Evolutionary conservation across 1,140 invertebrate genomes (phyloP).

Genomic region (silkworm (Bombyx mori)): ASM3026992v2 NC_085122.1:1252001-1252500

Average conservation of each 20-base stretch:
- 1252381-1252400: too few relatives aligned
- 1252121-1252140: not conserved
- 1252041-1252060: not conserved
- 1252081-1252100: slow-evolving; percentile 1
- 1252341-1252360: too few relatives aligned
- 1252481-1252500: too few relatives aligned
- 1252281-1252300: too few relatives aligned
- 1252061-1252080: not conserved
- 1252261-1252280: not conserved
- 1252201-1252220: slow-evolving; percentile 56
- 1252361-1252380: too few relatives aligned
- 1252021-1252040: not conserved
- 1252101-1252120: not conserved
- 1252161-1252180: slow-evolving; percentile 74
- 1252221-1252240: slow-evolving; percentile 42
- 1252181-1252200: slow-evolving; percentile 76
- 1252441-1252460: too few relatives aligned
- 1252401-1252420: too few relatives aligned
- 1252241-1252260: slow-evolving; percentile 7
- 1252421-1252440: too few relatives aligned
- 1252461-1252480: too few relatives aligned
- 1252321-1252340: too few relatives aligned
- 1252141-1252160: not conserved
- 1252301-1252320: too few relatives aligned
- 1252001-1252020: too few relatives aligned